Base-by-base conservation (phyloP, 2,888 invertebrate species). In the Pyrrhosoma nymphula region DNA sequence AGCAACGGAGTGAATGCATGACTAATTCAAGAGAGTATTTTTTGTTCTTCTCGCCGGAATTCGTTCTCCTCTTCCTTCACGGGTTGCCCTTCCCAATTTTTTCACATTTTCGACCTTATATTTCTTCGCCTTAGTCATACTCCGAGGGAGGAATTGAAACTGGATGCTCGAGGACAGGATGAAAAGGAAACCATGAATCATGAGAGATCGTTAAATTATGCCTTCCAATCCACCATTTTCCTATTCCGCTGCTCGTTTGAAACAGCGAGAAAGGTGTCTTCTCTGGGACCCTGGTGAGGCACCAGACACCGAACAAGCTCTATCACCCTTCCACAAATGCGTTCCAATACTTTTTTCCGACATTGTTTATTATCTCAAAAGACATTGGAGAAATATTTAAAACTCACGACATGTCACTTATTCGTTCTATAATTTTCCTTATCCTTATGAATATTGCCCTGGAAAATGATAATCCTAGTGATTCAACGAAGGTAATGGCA, bases 1-100 rank as follows among this genome's bases (percentile, higher is more conserved):
- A 55, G 89, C 55, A 89, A 47, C 89, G 89, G n/a, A 60, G 47
- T 93, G 93, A 60, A 55, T 93, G 69, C 47, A 93, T 93, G 93
- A 69, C 69, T 93, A 69, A 69, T 93, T 93, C 69, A 93, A 75
- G 93, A 75, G 69, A 82, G 82, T 14, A 35, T 82, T 82, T 82
- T 82, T 82, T 82, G 82, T 82, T 82, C 82, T 82, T n/a, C 35
- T 82, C 35, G 26, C 35, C 35, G 30, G 16, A 93, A 47, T 93
- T 69, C 26, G 47, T 93, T 93, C 69, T 69, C 69, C 20, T 75
- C n/a, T 75, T 93, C 56, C 93, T 75, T 75, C n/a, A 60, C 6
- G 35, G 56, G 26, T 30, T 30, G 26, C 63, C 23, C 26, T 63
- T 82, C 35, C 35, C 30, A 82, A 82, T 35, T 82, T 82, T 82